Conservation (phyloP, 2,113 vertebrate species). For the Trogon surrucura region DNA sequence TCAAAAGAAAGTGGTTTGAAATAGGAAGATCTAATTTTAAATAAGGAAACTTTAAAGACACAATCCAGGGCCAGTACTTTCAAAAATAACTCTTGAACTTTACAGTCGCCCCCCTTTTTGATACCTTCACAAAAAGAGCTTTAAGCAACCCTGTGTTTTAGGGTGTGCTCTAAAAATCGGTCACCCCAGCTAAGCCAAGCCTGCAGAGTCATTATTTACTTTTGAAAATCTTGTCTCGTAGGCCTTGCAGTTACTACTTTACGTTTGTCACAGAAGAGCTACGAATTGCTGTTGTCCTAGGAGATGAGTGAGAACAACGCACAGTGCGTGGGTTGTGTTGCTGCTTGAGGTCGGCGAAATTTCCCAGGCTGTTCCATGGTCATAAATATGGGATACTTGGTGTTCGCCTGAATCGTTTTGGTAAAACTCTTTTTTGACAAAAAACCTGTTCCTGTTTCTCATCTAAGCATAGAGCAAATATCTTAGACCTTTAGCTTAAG, state of each 20-base stretch:
- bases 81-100: not conserved
- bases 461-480: not conserved
- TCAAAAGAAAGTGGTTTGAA: not conserved
- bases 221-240: not conserved
- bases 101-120: not conserved
- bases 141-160: not conserved
- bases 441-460: not conserved
- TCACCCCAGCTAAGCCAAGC: not conserved
- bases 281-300: not conserved
- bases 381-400: not conserved
- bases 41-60: not conserved
- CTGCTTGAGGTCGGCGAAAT: not conserved
- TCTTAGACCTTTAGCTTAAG: not conserved
- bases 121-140: not conserved
- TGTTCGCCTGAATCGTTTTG: not conserved
- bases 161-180: not conserved
- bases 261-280: not conserved
- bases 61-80: not conserved
- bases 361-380: not conserved
- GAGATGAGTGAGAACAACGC: not conserved
- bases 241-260: not conserved
- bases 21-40: conserved; percentile 18
- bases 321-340: accelerated
- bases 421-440: not conserved
- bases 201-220: not conserved